phyloP scores from a whole-genome alignment of 2,888 invertebrate species.

The Scaptomyza flava region DNA sequence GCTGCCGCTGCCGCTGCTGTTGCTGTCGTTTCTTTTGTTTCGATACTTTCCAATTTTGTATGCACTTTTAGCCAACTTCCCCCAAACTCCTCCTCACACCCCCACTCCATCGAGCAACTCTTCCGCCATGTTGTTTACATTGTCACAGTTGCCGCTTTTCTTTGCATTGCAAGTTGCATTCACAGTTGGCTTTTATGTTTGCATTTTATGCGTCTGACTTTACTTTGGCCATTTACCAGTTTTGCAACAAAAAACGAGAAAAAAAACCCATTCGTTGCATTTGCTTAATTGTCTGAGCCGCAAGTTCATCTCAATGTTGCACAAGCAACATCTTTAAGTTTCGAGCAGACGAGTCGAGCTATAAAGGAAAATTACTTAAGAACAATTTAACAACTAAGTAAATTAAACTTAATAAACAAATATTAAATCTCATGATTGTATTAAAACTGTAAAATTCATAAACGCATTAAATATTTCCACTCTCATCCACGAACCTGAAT shows the following conservation, averaged over 20 bases:
- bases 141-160: slow-evolving; percentile 78
- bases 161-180: slow-evolving; percentile 71
- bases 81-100: not conserved
- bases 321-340: slow-evolving; percentile 34
- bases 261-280: slow-evolving; percentile 48
- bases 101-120: slow-evolving; percentile 2
- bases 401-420: no score
- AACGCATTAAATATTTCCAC: slow-evolving; percentile 10
- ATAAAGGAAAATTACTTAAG: no score
- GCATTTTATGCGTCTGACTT: slow-evolving; percentile 69
- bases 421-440: no score
- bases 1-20: slow-evolving; percentile 1
- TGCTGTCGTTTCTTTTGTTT: slow-evolving; percentile 70
- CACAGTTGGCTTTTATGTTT: slow-evolving; percentile 71
- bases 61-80: slow-evolving; percentile 67
- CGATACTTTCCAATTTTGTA: slow-evolving; percentile 74
- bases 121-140: slow-evolving; percentile 74
- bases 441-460: not conserved
- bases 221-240: no score
- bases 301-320: slow-evolving; percentile 13
- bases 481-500: no score
- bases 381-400: no score
- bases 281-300: slow-evolving; percentile 69
- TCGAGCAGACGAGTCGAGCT: no score
- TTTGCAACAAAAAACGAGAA: not conserved